Conservation (phyloP, 2,113 vertebrate genomes). For the Caretta caretta region DNA sequence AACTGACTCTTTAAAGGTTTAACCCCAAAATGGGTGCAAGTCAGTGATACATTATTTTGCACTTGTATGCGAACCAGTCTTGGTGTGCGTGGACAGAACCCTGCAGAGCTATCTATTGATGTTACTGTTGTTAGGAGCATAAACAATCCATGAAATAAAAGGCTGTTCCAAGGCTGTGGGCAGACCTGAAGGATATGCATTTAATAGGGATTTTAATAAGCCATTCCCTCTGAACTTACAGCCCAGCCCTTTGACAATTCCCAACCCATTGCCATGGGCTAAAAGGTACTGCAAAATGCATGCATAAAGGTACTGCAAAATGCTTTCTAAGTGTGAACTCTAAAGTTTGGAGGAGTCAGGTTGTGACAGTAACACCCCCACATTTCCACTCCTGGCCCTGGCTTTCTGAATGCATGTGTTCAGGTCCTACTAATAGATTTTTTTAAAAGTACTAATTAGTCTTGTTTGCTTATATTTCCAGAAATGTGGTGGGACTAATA, state of each 20-base stretch:
- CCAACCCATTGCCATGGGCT: neutral
- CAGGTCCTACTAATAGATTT: neutral
- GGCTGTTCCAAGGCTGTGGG: neutral
- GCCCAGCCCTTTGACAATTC: neutral
- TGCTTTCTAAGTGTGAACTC: no score
- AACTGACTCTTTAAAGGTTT: neutral
- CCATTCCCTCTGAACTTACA: neutral
- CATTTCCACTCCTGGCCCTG: constrained; percentile 7
- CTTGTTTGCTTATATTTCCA: neutral
- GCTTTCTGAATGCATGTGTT: constrained; percentile 25
- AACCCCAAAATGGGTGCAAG: neutral
- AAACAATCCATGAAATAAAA: neutral
- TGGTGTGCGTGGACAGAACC: neutral
- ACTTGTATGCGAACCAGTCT: neutral
- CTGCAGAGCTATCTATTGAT: neutral
- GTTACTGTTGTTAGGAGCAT: neutral
- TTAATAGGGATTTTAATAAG: neutral
- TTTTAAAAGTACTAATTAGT: neutral
- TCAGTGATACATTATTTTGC: neutral
- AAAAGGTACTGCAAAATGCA: neutral
- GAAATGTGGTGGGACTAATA: neutral
- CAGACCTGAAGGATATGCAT: neutral
- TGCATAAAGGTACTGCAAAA: neutral
- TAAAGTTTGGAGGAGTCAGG: neutral
- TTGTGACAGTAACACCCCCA: neutral